Conservation (phyloP, 2,888 invertebrate genomes). For the Campopleginae sp. region DNA sequence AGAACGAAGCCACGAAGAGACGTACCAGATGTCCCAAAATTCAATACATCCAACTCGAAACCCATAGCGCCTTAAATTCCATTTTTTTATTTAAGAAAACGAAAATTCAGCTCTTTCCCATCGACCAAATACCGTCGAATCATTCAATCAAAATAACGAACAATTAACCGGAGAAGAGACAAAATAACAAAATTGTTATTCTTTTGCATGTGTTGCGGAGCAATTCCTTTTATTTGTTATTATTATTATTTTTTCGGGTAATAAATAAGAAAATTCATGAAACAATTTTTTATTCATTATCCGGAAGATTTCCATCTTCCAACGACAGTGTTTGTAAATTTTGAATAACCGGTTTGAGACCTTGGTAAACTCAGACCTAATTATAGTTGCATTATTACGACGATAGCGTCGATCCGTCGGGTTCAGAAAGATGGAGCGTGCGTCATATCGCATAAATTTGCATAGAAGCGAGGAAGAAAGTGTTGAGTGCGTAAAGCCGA, state of each 20-base stretch:
- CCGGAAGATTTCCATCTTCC: background rate
- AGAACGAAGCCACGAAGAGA: conserved; percentile 40
- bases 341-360: conserved; percentile 68
- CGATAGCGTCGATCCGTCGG: conserved; percentile 81
- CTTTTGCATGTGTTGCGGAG: too few relatives aligned
- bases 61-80: background rate
- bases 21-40: background rate
- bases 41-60: background rate
- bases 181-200: too few relatives aligned
- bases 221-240: too few relatives aligned
- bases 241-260: too few relatives aligned
- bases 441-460: conserved; percentile 75
- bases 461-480: conserved; percentile 68
- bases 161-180: background rate
- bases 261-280: too few relatives aligned
- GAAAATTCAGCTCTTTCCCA: background rate
- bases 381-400: conserved; percentile 81
- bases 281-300: too few relatives aligned
- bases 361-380: conserved; percentile 73
- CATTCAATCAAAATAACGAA: background rate
- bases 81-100: background rate
- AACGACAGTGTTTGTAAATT: conserved; percentile 59
- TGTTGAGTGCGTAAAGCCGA: conserved; percentile 23
- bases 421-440: conserved; percentile 39
- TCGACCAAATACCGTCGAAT: background rate